These are phyloP conservation scores for Bombus terrestris DNA, from an alignment of 1,140 invertebrate genomes.

Conservation along the genomic window DNA sequence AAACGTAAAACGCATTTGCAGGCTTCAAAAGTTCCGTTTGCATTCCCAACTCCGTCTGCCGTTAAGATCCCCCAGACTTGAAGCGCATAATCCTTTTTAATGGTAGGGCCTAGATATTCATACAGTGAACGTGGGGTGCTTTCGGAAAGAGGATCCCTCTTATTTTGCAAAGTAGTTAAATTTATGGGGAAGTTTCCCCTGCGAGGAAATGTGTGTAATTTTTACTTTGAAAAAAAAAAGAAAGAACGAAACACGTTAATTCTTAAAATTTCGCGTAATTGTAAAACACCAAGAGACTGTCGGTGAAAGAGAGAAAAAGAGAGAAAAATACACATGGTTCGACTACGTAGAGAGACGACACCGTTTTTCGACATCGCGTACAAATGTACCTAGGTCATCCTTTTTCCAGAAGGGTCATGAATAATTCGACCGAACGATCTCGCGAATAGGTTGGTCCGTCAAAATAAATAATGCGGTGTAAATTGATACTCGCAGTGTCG, in stretches of 20 bases:
- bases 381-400: background rate
- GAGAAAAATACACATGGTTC: background rate
- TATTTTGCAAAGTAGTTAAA: conserved; percentile 38
- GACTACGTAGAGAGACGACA: background rate
- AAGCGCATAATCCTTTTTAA: conserved; percentile 64
- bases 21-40: conserved; percentile 54
- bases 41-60: conserved; percentile 41
- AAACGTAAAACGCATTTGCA: conserved; percentile 57
- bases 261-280: background rate
- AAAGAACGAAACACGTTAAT: background rate
- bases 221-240: background rate
- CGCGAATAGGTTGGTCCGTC: background rate
- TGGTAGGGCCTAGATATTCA: conserved; percentile 52
- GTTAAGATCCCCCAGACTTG: conserved; percentile 39
- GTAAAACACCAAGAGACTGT: background rate
- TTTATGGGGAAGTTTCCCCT: background rate
- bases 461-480: conserved; percentile 45
- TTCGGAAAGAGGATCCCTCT: conserved; percentile 48
- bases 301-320: background rate
- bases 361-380: background rate
- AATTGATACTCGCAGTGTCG: conserved; percentile 47
- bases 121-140: conserved; percentile 53
- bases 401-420: background rate
- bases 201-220: background rate
- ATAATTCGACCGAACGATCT: conserved; percentile 1